Evolutionary conservation across 2,113 vertebrate genomes (phyloP).

Genomic region (Tauraco erythrolophus): DNA sequence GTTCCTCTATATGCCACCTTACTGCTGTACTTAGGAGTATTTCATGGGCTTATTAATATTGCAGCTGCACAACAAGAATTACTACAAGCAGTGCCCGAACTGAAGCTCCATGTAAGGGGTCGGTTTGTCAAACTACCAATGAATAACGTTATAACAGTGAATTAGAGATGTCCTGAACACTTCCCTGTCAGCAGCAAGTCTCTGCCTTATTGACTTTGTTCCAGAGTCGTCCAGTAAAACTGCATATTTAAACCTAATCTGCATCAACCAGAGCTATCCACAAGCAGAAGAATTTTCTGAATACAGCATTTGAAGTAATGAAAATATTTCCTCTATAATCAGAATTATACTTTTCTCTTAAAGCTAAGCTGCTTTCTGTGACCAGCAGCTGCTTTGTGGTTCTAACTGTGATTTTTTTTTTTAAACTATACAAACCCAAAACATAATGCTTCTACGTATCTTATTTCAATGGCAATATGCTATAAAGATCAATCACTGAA

Average conservation of each 20-base stretch:
- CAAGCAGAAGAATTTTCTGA: neutral
- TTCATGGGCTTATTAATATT: neutral
- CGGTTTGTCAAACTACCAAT: neutral
- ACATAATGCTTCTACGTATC: neutral
- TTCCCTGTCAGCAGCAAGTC: neutral
- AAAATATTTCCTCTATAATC: neutral
- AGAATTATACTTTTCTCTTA: neutral
- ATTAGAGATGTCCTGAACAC: neutral
- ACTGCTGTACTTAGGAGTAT: neutral
- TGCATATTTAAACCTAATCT: neutral
- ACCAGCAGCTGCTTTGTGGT: neutral
- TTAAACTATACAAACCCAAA: neutral
- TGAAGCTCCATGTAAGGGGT: neutral
- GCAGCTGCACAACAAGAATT: conserved; percentile 3
- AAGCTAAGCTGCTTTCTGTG: neutral
- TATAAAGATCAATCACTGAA: neutral
- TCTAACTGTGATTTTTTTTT: neutral
- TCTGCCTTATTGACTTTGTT: neutral
- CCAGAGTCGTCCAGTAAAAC: neutral
- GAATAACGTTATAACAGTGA: neutral
- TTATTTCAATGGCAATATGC: neutral
- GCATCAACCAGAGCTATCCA: neutral
- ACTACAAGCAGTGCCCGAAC: neutral
- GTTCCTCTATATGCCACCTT: neutral
- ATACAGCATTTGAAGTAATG: neutral